Base-by-base conservation (phyloP, 2,888 invertebrate genomes). In the Limnephilus marmoratus region DNA sequence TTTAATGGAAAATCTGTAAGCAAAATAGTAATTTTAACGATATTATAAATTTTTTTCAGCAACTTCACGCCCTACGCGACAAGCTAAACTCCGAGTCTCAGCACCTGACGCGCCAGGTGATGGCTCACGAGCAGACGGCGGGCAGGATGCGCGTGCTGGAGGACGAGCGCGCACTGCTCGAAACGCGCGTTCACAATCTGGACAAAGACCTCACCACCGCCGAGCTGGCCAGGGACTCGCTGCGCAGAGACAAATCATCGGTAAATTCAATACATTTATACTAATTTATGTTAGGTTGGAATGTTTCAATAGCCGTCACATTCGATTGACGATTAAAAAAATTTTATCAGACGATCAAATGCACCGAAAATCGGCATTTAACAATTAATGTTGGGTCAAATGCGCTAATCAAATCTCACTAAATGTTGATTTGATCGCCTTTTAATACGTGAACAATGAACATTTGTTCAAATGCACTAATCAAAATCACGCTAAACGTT, bases 161-260 rank as follows among this genome's bases (percentile, higher is more conserved):
- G 94, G 97, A 97, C 91, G 98, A 98, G 94, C 97, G 98, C 93
- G 96, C 97, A 89, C 97, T 97, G 94, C 95, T 98, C 41, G 98
- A 98, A 94, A 96, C 97, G 89, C 97, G 98, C 93, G 96, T 99
- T 91, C 97, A 98, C 94, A 98, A 98, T 94, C 96, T 97, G 29
- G 98, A 98, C 94, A 96, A 97, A 0, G 99, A 99, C 94, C 96
- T 98, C 53, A 97, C 97, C 92, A 96, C 97, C 0, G 96, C 97
- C 81, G 98, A 98, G 94, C 95, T 97, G 9, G 96, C 97, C 15
- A 96, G 97, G 94, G 98, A 98, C 94, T 97, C 97, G 80, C 95
- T 98, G 81, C 97, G 97, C 92, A 96, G 97, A 94, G 98, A 98
- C 94, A 98, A 98, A 95, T 97, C 97, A 94, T 97, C 97, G 94